Base-by-base conservation (phyloP, 2,797 vertebrate genomes). In the Remorina albescens region DNA sequence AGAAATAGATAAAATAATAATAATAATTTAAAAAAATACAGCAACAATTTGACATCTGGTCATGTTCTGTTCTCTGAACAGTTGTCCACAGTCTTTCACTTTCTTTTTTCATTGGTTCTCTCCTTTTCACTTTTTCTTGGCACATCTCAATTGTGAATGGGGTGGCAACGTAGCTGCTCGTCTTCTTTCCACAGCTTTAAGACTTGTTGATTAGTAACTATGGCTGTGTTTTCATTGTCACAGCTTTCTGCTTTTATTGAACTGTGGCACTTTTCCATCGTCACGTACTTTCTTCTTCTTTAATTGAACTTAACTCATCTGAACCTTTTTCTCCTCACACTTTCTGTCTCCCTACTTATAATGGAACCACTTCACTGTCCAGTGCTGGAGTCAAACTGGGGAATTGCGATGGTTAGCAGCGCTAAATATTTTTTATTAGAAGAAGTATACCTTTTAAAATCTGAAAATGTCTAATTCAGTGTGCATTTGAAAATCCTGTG, bases 41-140 rank as follows among this genome's bases (percentile, higher is more conserved):
- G 77, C 84, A 87, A 88, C 83, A 88, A 83, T 88, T 83, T 91
- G 93, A 92, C 92, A 92, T 92, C 89, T 92, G 91, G 89, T 90
- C 85, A 71, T 86, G 82, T 91, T 91, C 85, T 90, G 80, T 87
- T 92, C 90, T 81, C 84, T 88, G 88, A 90, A 92, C 91, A 92
- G 88, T 93, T 92, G 89, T 92, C 91, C 85, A 80, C 89, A 91
- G 92, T 93, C 92, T 91, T 93, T 93, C 91, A 90, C 92, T 88
- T 87, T 89, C 81, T 83, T 84, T 88, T 91, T 90, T 88, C 87
- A 86, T 91, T 89, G 84, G 85, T 92, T 89, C 89, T 91, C 88
- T 90, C 88, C 88, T 88, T 92, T 91, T 92, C 89, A 92, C 91
- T 92, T 89, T 83, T 87, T 92, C 88, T 93, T 94, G 92, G 92